phyloP scores from a whole-genome alignment of 2,888 invertebrate species.

The Agapostemon virescens region DNA sequence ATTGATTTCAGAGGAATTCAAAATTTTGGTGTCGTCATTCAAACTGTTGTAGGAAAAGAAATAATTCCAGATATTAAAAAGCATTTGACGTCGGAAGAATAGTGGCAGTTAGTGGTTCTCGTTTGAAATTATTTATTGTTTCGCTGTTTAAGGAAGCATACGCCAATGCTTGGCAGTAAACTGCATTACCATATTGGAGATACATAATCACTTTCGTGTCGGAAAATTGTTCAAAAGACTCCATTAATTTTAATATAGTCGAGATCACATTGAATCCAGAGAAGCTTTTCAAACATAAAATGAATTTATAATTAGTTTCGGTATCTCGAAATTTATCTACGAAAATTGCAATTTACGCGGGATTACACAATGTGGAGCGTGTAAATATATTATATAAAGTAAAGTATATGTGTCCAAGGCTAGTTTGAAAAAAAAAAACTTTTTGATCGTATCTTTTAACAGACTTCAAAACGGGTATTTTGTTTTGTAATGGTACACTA shows the following conservation, averaged over 20 bases:
- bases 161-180: not conserved
- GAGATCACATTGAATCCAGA: not conserved
- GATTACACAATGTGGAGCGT: not conserved
- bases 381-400: not conserved
- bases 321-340: not conserved
- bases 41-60: too few species aligned
- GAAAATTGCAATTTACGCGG: not conserved
- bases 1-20: too few species aligned
- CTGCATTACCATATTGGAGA: not conserved
- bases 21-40: too few species aligned
- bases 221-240: not conserved
- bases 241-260: not conserved
- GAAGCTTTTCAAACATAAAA: not conserved
- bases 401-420: not conserved
- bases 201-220: not conserved
- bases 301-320: not conserved
- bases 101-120: too few species aligned
- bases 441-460: not conserved
- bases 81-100: too few species aligned
- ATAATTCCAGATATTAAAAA: too few species aligned
- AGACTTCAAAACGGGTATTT: not conserved
- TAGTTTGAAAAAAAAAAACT: not conserved
- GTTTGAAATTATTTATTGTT: too few species aligned
- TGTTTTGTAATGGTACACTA: not conserved
- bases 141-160: not conserved